phyloP scores from a whole-genome alignment of 2,797 vertebrate genomes.

The Danio tinwini region DNA sequence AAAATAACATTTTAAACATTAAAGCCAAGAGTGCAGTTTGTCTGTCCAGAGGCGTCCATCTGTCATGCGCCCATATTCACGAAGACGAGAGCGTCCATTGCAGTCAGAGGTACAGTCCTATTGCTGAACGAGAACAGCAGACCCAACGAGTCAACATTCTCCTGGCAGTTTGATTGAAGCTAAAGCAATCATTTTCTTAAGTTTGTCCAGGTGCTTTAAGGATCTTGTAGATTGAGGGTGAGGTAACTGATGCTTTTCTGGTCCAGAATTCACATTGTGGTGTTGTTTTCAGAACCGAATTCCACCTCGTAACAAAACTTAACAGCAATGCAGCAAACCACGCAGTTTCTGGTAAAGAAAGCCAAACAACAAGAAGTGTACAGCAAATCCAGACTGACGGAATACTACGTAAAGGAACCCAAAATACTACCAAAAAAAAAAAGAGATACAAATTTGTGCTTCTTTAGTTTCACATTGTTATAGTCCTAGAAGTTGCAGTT shows the following conservation, averaged over 20 bases:
- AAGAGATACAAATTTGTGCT: constrained; percentile 85
- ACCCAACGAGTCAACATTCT: constrained; percentile 11
- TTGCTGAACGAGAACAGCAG: constrained; percentile 32
- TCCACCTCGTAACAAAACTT: constrained; percentile 14
- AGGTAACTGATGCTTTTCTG: constrained; percentile 19
- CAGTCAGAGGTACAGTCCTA: constrained; percentile 28
- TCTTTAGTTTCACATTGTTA: constrained; percentile 78
- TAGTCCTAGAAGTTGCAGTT: constrained; percentile 67
- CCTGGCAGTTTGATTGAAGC: constrained; percentile 43
- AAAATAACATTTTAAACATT: constrained; percentile 17
- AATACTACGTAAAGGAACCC: constrained; percentile 56
- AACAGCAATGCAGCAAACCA: constrained; percentile 46
- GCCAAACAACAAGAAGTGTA: constrained; percentile 56
- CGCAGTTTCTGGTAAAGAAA: constrained; percentile 47
- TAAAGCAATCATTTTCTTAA: constrained; percentile 19
- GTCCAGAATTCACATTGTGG: constrained; percentile 33
- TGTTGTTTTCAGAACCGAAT: constrained; percentile 18
- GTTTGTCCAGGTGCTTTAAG: constrained; percentile 27
- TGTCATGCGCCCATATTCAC: constrained; percentile 18
- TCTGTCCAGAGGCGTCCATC: constrained; percentile 26
- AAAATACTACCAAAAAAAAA: constrained; percentile 65
- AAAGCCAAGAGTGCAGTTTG: constrained; percentile 21
- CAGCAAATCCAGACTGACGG: constrained; percentile 54
- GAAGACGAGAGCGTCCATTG: constrained; percentile 11
- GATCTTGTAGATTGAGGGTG: constrained; percentile 24